These are phyloP conservation scores for Porites lutea DNA, from an alignment of 64 coral and sea anemone species.

Conservation along the genomic window DNA sequence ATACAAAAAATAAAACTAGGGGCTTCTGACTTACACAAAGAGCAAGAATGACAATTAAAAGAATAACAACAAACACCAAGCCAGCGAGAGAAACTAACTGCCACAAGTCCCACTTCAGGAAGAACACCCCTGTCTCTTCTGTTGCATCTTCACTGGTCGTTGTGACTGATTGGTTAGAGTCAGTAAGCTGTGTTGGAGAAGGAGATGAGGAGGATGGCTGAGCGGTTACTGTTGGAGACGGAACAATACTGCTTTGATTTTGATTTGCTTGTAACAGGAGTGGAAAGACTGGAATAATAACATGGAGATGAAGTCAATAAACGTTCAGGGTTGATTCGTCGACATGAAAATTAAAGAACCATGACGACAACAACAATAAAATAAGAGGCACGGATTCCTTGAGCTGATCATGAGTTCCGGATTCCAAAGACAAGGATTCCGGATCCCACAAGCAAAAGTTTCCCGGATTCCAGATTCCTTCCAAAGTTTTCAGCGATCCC, in stretches of 20 bases:
- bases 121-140: not conserved
- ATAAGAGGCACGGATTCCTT: too few relatives aligned
- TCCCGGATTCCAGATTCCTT: too few relatives aligned
- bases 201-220: not conserved
- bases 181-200: not conserved
- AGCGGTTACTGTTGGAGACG: not conserved
- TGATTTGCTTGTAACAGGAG: not conserved
- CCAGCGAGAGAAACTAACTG: not conserved
- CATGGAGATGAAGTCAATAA: not conserved
- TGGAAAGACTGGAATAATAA: not conserved
- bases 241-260: not conserved
- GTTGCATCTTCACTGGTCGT: not conserved
- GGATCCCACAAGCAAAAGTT: too few relatives aligned
- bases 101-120: not conserved
- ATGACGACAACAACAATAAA: too few relatives aligned
- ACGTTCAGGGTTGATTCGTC: too few relatives aligned
- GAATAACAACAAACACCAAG: conserved; percentile 3
- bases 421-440: too few relatives aligned
- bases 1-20: not conserved
- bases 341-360: too few relatives aligned
- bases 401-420: too few relatives aligned
- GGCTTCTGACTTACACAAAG: not conserved
- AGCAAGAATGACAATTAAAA: not conserved
- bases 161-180: not conserved
- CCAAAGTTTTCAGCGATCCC: too few relatives aligned